Conservation (phyloP, 1,140 invertebrate species). For the Drosophila tani region DNA sequence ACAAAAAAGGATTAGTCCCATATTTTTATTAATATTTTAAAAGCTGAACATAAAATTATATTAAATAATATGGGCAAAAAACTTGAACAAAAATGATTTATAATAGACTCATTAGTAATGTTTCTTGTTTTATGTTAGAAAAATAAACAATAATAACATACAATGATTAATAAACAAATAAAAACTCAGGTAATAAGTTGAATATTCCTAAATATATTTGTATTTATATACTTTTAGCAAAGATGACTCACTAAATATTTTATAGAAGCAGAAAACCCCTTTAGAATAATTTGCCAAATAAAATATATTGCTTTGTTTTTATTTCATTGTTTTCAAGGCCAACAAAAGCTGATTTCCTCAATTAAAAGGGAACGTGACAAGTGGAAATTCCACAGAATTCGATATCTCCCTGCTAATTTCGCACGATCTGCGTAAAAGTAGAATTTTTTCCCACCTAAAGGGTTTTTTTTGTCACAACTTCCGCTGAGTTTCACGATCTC, state of each 20-base stretch:
- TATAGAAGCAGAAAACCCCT: neutral
- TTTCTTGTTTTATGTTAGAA: no score
- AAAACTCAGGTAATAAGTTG: no score
- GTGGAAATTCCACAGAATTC: no score
- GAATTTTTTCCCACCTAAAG: neutral
- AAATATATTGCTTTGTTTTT: neutral
- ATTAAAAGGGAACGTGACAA: no score
- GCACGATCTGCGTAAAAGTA: neutral
- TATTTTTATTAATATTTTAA: neutral
- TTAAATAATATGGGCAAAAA: neutral
- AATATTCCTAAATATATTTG: neutral
- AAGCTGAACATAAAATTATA: neutral
- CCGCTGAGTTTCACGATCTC: neutral
- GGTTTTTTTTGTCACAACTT: neutral
- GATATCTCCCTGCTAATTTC: neutral
- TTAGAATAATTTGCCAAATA: neutral
- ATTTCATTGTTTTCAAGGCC: neutral
- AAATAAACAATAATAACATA: no score
- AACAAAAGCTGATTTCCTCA: no score
- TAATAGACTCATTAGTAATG: no score
- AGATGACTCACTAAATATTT: neutral
- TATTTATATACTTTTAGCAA: no score
- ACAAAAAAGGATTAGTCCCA: no score
- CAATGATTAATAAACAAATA: no score
- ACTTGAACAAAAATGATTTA: neutral